Evolutionary conservation across 1,140 invertebrate genomes (phyloP), one percentile per base, ranked within the genome.

Genomic region (Sitobion miscanthi): DNA sequence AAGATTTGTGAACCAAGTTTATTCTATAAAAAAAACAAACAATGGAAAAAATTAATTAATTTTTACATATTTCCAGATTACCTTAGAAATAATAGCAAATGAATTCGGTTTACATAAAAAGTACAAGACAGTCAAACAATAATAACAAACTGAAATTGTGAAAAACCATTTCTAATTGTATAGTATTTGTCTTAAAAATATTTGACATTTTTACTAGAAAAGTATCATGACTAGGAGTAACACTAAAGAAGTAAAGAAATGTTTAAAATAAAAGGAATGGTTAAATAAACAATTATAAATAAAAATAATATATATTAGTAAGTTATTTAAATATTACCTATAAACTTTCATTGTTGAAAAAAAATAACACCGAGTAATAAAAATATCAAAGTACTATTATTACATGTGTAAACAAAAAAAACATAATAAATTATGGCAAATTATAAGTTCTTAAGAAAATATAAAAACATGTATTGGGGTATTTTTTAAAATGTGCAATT

Each of bases 251-350:
- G 4, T 69, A n/a, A 77, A 77, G 0, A 77, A 77, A 77, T 77
- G n/a, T 77, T 77, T 17, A 77, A 77, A n/a, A 77, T 35, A 77
- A 77, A 77, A 77, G 14, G n/a, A 77, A 77, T 77, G 14, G 30
- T 4, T 77, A 77, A 77, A 77, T 5, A 45, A 42, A 82, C 17
- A 42, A 21, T 85, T 30, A 42, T 45, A 25, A 25, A 42, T 42
- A 85, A 85, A 45, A 8, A 85, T 25, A 85, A 54, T 42, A 85
- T 25, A 25, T 45, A 42, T 45, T 17, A 77, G 30, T 17, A 77
- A 77, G 30, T 77, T 77, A 77, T 77, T 77, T 77, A 14, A 77
- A 77, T 77, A 77, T n/a, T n/a, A 77, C n/a, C n/a, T n/a, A 77
- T 77, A 25, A 85, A 25, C 23, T 85, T 85, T 85, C 42, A 30